A percentile compares a stretch with the other conserved stretches of the same genome.
Conservation (phyloP, 2,113 vertebrate genomes). For the Sturnus vulgaris region DNA sequence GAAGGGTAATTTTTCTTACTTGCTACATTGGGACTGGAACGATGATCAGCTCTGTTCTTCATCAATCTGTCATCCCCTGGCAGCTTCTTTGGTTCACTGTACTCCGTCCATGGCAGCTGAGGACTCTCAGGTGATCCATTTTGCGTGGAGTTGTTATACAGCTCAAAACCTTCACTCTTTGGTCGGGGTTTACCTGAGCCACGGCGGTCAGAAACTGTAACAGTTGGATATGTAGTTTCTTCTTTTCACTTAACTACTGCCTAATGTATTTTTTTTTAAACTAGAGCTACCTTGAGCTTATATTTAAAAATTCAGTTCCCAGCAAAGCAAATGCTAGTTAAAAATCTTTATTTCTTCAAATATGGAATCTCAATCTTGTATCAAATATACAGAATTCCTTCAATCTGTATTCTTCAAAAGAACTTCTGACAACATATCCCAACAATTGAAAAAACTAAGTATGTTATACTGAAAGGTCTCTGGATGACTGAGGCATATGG, state of each 20-base stretch:
- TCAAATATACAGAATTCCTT: not conserved
- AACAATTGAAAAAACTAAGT: not conserved
- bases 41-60: conserved; percentile 92
- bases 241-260: not conserved
- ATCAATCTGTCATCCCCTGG: conserved; percentile 87
- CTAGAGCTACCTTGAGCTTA: not conserved
- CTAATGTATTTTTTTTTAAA: not conserved
- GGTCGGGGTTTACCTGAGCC: conserved; percentile 92
- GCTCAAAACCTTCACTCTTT: conserved; percentile 98
- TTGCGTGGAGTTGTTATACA: conserved; percentile 89
- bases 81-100: conserved; percentile 90
- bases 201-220: conserved; percentile 84
- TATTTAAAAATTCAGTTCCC: not conserved
- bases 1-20: conserved; percentile 76
- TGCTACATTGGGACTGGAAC: conserved; percentile 97
- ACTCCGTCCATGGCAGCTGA: conserved; percentile 87
- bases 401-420: not conserved
- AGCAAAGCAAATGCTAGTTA: not conserved
- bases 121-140: conserved; percentile 95
- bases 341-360: not conserved
- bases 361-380: not conserved
- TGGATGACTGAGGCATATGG: not conserved
- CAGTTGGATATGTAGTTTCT: not conserved
- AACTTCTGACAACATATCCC: not conserved
- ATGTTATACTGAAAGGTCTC: not conserved